Percentiles rank a stretch among this genome's conserved stretches.
Evolutionary conservation across 2,888 invertebrate genomes (phyloP).

Genomic region (Folsomia candida): DNA sequence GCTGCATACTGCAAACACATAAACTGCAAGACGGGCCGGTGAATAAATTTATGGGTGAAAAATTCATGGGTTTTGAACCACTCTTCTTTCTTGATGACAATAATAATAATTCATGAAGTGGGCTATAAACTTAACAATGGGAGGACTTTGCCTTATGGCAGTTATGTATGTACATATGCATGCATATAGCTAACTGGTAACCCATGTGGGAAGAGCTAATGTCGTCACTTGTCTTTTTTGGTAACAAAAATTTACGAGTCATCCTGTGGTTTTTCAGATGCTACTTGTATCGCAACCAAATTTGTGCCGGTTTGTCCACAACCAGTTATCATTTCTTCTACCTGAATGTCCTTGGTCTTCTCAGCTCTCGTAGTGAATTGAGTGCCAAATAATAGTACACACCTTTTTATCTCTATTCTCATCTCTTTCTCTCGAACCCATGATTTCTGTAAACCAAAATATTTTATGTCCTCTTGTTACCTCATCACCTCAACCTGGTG

Average conservation of each 20-base stretch:
- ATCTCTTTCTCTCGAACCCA: background rate
- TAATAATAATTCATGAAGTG: conserved; percentile 47
- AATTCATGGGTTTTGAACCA: conserved; percentile 27
- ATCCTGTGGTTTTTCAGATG: conserved; percentile 45
- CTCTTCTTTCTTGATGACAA: conserved; percentile 44
- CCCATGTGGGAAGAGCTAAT: conserved; percentile 48
- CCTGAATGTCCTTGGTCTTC: conserved; percentile 42
- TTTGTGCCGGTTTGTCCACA: conserved; percentile 48
- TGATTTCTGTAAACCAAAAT: background rate
- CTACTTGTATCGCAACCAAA: conserved; percentile 39
- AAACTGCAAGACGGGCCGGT: too few relatives aligned
- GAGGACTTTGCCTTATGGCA: too few relatives aligned
- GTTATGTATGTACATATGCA: conserved; percentile 22
- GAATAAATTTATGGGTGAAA: conserved; percentile 32
- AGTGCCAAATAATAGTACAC: conserved; percentile 44
- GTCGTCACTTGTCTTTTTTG: conserved; percentile 50
- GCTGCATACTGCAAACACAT: too few relatives aligned
- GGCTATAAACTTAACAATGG: conserved; percentile 48
- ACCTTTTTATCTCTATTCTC: conserved; percentile 29
- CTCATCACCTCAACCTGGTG: conserved; percentile 11
- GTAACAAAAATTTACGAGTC: conserved; percentile 49
- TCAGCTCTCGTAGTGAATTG: conserved; percentile 38
- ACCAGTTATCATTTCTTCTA: conserved; percentile 24
- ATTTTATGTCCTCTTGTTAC: conserved; percentile 13
- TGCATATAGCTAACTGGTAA: conserved; percentile 16